These are phyloP conservation scores for Rhodeus uyekii DNA, from an alignment of 2,797 vertebrate species.

Conservation along the genomic window DNA sequence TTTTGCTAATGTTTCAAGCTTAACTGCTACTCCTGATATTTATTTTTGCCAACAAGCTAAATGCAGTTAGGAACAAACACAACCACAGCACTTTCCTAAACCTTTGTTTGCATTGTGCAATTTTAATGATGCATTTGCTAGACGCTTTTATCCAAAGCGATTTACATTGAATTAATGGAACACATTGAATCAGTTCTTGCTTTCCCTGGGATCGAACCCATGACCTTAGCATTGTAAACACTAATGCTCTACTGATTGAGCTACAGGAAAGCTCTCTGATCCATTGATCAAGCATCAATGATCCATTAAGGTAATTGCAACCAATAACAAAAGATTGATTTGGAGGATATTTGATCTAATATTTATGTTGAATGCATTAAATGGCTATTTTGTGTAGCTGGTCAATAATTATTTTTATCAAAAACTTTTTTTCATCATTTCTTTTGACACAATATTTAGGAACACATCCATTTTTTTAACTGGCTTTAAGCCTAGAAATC, in stretches of 20 bases:
- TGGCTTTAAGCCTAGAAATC: neutral
- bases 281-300: too few relatives aligned
- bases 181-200: too few relatives aligned
- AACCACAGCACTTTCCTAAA: neutral
- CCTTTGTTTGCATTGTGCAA: neutral
- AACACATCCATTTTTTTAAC: neutral
- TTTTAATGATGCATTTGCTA: too few relatives aligned
- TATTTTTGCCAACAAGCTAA: neutral
- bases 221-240: too few relatives aligned
- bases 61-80: neutral
- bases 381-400: neutral
- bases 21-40: neutral
- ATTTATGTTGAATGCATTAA: neutral
- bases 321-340: neutral
- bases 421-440: neutral
- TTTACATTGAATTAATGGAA: too few relatives aligned
- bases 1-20: neutral
- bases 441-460: neutral
- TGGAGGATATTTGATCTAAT: neutral
- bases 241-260: too few relatives aligned
- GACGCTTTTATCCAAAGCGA: too few relatives aligned
- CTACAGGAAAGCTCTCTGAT: too few relatives aligned
- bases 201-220: too few relatives aligned
- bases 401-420: neutral
- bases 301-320: too few relatives aligned